Evolutionary conservation across 2,888 invertebrate genomes (phyloP).

Genomic region (Pimpla rufipes): DNA sequence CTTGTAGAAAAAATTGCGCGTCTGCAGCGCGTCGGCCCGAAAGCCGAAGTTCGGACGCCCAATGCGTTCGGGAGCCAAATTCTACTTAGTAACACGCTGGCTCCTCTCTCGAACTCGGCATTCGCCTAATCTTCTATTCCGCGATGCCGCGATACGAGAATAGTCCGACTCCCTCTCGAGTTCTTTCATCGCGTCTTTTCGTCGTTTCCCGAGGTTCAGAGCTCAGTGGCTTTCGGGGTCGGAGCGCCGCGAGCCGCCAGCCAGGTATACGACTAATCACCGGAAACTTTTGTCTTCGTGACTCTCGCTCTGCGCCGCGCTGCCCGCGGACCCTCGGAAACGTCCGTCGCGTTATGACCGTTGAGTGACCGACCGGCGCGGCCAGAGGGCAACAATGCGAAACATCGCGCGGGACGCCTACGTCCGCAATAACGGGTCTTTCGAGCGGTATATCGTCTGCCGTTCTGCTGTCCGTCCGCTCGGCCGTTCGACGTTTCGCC

Average conservation of each 20-base stretch:
- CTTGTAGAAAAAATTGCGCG: too few relatives aligned
- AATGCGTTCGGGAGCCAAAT: conserved; percentile 34
- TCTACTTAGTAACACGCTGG: not conserved
- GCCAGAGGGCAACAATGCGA: conserved; percentile 44
- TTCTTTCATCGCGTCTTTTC: not conserved
- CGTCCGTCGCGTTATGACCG: not conserved
- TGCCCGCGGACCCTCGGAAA: not conserved
- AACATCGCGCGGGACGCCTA: conserved; percentile 46
- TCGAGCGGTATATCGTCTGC: conserved; percentile 30
- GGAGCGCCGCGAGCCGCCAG: not conserved
- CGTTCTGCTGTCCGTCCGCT: conserved; percentile 6
- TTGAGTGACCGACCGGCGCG: not conserved
- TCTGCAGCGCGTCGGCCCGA: not conserved
- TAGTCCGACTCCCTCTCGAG: not conserved
- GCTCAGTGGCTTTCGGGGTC: conserved; percentile 38
- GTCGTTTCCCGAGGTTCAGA: not conserved
- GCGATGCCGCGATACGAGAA: conserved; percentile 24
- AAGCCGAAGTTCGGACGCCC: not conserved
- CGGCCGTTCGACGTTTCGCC: not conserved
- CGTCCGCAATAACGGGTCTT: conserved; percentile 63
- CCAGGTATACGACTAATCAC: conserved; percentile 10
- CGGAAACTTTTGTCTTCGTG: not conserved
- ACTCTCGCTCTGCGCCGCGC: not conserved
- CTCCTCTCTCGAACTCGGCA: not conserved
- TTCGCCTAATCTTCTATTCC: conserved; percentile 41